Evolutionary conservation across 2,888 invertebrate genomes (phyloP).

Genomic region (Drosophila mimetica): DNA sequence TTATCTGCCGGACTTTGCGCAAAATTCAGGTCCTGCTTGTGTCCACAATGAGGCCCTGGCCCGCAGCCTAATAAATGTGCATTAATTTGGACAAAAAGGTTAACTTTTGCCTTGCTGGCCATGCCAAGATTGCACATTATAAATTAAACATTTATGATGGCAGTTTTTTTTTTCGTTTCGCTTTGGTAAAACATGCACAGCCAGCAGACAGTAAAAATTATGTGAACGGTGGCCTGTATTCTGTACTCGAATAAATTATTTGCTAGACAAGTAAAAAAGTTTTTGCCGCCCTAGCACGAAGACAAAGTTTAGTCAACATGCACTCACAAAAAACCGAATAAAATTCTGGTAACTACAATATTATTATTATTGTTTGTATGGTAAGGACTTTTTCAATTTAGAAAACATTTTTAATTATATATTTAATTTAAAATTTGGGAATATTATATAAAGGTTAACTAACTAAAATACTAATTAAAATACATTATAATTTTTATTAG

Average conservation of each 20-base stretch:
- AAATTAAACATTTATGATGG: conserved; percentile 49
- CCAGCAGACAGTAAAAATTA: conserved; percentile 26
- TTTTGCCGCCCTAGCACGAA: conserved; percentile 5
- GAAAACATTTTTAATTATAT: no score
- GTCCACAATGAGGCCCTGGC: neutral
- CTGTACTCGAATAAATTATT: conserved; percentile 37
- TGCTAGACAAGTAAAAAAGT: conserved; percentile 33
- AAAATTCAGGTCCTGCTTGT: conserved; percentile 1
- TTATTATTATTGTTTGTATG: no score
- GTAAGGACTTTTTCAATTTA: no score
- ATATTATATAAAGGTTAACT: no score
- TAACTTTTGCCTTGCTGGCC: conserved; percentile 29
- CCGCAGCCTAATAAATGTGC: conserved; percentile 49
- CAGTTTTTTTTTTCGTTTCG: conserved; percentile 12
- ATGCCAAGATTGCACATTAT: conserved; percentile 45
- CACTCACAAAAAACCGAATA: neutral
- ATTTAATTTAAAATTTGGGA: no score
- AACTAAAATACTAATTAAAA: no score
- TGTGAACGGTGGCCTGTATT: conserved; percentile 5
- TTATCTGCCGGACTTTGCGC: conserved; percentile 20
- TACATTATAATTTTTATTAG: no score
- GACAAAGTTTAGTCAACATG: conserved; percentile 23
- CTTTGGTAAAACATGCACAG: conserved; percentile 13
- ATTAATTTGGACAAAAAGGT: conserved; percentile 63
- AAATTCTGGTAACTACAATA: neutral